Base-by-base conservation (phyloP, 2,113 vertebrate species). In the Burhinus oedicnemus region DNA sequence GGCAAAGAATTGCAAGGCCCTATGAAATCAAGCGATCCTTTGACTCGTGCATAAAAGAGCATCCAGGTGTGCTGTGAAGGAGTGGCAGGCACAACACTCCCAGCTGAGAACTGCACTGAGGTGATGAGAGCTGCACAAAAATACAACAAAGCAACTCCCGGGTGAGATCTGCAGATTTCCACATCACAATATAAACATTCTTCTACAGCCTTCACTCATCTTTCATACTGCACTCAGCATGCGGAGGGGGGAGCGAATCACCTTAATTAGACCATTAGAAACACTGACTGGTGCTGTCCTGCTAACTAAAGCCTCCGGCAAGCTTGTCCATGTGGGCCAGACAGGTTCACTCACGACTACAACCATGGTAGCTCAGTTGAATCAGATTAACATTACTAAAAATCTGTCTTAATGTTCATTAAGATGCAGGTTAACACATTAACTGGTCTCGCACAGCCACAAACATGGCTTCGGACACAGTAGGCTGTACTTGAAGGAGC, bases 1-100 rank as follows among this genome's bases (percentile, higher is more conserved):
- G 17, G 87, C 81, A 96, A 68, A 97, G 95, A 57, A 74, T 1
- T 58, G 92, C 30, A 51, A 94, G 80, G 88, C 70, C 66, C 78
- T 83, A 52, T 4, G 9, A 69, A 94, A 70, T 83, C 93, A 78
- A 0, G 2, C 82, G 69, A 34, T 80, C 47, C 21, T 94, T 89
- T 79, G 85, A 95, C 62, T 79, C 11, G 42, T 65, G 82, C 86
- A 57, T 20, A 36, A 54, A 74, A 89, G 22, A 72, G 83, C 93
- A 82, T 36, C 93, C 93, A 91, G 93, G 87, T 91, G 85, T 80
- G 76, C 87, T 83, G 49, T 45, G 84, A 88, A 92, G 70, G 64
- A 91, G 62, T 45, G 87, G 79, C 89, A 93, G 93, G 94, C 36
- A 93, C 70, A 90, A 93, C 84, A 92, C 93, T 51, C 88, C 93